Evolutionary conservation across 2,113 vertebrate species (phyloP), one percentile per base, ranked within the genome.

Genomic region (Typhlomys cinereus): DNA sequence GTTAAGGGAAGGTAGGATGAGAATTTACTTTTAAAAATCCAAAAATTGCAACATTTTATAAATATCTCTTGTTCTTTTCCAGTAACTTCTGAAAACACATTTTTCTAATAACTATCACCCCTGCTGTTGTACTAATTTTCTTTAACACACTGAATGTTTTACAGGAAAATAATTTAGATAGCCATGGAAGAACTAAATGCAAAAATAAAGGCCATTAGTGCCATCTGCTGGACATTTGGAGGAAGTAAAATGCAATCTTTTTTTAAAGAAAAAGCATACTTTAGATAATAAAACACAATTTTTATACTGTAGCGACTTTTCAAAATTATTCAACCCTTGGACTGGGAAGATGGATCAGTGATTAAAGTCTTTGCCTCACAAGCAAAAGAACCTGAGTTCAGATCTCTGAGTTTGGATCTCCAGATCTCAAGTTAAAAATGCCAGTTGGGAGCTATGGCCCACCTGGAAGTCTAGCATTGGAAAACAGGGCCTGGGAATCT

Each of bases 151-250:
- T 96, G 89, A n/a, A 76, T 85, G 29, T 78, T 95, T 69, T 25
- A 69, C 39, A 84, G 85, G 92, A 79, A 83, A 62, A 71, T 85
- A 29, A 11, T 92, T 96, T 81, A 66, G 93, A 29, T 75, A 85
- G 89, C 12, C 25, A 39, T 36, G 29, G 20, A 71, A 89, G 18
- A 86, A 92, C 39, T 48, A 34, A 36, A 86, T 85, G 25, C 61
- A 70, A 96, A 96, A 97, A 18, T 61, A 82, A 54, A 76, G 88
- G 88, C 93, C 97, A 97, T 89, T 91, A 96, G 84, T 96, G 98
- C 98, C 98, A 98, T 94, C 98, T 98, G 89, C 97, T 98, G 98
- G 98, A 82, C 31, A 92, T 64, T 48, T 69, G 17, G 12, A 96
- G 41, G 78, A 92, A 87, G 15, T 76, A 59, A 59, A 79, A 48